A percentile compares a stretch with the other conserved stretches of the same genome.
These are phyloP conservation scores for Antrozous pallidus DNA, from an alignment of 2,797 vertebrate genomes.

Conservation along the genomic window DNA sequence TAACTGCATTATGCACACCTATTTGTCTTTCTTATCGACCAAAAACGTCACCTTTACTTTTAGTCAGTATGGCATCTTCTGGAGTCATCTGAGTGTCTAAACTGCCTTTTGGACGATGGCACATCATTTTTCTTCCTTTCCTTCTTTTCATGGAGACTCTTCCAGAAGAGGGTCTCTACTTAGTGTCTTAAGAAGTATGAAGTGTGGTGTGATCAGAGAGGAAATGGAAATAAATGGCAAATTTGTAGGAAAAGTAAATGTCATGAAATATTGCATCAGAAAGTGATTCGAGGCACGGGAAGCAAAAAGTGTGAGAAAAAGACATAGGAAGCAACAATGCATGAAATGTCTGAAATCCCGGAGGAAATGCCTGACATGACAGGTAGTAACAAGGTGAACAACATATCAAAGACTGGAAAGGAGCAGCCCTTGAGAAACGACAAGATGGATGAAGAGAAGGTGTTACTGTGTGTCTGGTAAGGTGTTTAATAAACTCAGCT, in stretches of 20 bases:
- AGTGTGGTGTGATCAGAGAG: background rate
- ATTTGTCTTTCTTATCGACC: background rate
- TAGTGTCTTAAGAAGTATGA: background rate
- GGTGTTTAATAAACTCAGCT: conserved; percentile 70
- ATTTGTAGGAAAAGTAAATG: conserved; percentile 34
- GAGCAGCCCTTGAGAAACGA: conserved; percentile 23
- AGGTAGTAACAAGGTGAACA: conserved; percentile 76
- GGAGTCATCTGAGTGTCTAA: background rate
- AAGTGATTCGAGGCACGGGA: conserved; percentile 63
- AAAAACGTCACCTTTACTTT: background rate
- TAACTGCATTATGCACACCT: background rate
- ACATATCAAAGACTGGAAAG: background rate
- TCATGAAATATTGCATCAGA: conserved; percentile 24
- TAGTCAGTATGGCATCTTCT: background rate
- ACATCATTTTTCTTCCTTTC: background rate
- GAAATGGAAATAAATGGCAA: background rate
- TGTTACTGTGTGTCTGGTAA: conserved; percentile 58
- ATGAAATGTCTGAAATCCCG: conserved; percentile 78
- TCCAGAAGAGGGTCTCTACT: background rate
- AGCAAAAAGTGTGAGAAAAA: conserved; percentile 74
- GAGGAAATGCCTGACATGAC: conserved; percentile 71
- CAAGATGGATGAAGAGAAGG: conserved; percentile 64
- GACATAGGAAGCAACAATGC: conserved; percentile 69
- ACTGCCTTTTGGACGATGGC: background rate
- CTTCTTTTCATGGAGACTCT: background rate